Evolutionary conservation across 1,140 invertebrate genomes (phyloP), one percentile per base, ranked within the genome.

Genomic region (Pseudomyrmex cubaensis): DNA sequence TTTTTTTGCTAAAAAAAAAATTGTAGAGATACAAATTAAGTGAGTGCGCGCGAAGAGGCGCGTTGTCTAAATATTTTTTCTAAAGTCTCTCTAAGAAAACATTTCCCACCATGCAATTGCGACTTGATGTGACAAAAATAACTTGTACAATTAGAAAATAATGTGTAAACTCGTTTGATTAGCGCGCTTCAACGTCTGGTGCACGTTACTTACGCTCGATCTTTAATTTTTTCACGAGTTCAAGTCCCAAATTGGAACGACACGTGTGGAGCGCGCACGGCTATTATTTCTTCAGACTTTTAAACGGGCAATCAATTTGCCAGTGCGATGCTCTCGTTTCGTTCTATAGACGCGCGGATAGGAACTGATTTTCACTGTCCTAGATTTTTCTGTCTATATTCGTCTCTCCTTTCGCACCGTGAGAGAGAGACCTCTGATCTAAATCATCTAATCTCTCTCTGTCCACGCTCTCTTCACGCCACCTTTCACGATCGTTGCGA

Each of bases 1-100:
- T 90, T 98, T 98, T 92, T 98, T 98, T 1, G 97, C 97, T 98
- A 92, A 17, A 35, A 35, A 20, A 20, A 35, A 35, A 80, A 46
- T 35, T n/a, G 1, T 13, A 52, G 35, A 15, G n/a, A 48, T 20
- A 70, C 2, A 17, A 57, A 70, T 78, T 59, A 56, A 48, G 46
- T 4, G 3, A 15, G 9, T 25, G 22, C 22, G 22, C 22, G 22
- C 8, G 50, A 9, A 50, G 12, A 50, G 2, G 9, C 50, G 9
- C 50, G 2, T 13, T 13, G 10, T 66, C 35, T 35, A 35, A 35
- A 35, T 35, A 35, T 35, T 35, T 35, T 35, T 5, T 35, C 35
- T 35, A 35, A 35, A 35, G 35, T 35, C 0, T 35, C 4, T 35
- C 35, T 35, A 66, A n/a, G 15, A 62, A 35, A 3, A 13, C 3